Base-by-base conservation (phyloP, 2,888 invertebrate species). In the Agrotis puta region DNA sequence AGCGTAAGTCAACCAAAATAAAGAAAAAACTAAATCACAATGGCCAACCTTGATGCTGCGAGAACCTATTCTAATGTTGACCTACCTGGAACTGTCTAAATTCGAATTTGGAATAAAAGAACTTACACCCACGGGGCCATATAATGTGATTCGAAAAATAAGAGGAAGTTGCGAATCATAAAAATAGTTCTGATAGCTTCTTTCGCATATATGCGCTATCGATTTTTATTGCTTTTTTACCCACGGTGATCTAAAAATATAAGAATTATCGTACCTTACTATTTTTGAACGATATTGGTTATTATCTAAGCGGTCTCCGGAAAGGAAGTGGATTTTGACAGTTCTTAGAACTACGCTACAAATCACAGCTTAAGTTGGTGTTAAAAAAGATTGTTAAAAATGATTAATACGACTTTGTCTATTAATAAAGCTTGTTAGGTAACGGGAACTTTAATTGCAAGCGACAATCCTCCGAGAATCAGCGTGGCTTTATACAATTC, bases 221-320 rank as follows among this genome's bases (percentile, higher is more conserved):
- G 56, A 69, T 83, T 84, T 83, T 85, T 81, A 85, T 85, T 53
- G 74, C 66, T 71, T 73, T 80, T 85, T 75, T 70, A 78, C 73
- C 58, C 66, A 73, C 70, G 72, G 70, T 24, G 48, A 66, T 67
- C 58, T 71, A 77, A 66, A 75, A 79, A 61, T 72, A 64, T 53
- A 79, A 65, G 50, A 33, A 63, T 63, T 58, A 56, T 48, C 14
- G 11, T 51, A 58, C 58, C 50, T 66, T 64, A 64, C 63, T 22
- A 50, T 68, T 33, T 76, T 68, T 24, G 48, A 57, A 64, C 56
- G 64, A 70, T 53, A 61, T 50, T 64, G 56, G 63, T 67, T 77
- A 56, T 67, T 77, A 56, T 68, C 47, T 64, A 58, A 63, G 51
- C 50, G 18, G 51, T 76, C 56, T 22, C 4, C 14, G 47, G n/a